Evolutionary conservation across 2,888 invertebrate genomes (phyloP), one percentile per base, ranked within the genome.

Genomic region (Toxonevra muliebris): DNA sequence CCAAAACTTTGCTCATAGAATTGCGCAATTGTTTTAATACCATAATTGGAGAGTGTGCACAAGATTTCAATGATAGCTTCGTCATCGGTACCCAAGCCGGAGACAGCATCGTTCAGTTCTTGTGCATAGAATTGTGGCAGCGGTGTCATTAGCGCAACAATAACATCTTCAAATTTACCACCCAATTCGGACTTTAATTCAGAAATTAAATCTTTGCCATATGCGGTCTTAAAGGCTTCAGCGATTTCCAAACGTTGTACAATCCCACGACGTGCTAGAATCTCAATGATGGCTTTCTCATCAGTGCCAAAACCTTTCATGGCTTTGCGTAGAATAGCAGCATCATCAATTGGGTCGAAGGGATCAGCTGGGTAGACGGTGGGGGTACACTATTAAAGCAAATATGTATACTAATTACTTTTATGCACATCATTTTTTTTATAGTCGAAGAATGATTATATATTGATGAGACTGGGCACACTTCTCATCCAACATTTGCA

Each of bases 291-390:
- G 69, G 95, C 91, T 80, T 93, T 93, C 84, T 97, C 96, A 81
- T 97, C 94, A 43, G 96, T 95, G 66, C 96, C 95, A 78, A 96
- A 91, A 66, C 95, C 96, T 84, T 96, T 96, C 95, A 96, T 95
- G 19, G 96, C 95, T 84, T 94, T 94, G 75, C 93, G 90, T 63
- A 96, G 88, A 69, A 91, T 90, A 74, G 92, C 92, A 3, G 95
- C 95, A 87, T 96, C 95, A 61, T 91, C 91, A 69, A 91, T 90
- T 13, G 95, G 91, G 83, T 95, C 93, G 86, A 95, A 95, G 52
- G 93, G 93, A 75, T 93, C 92, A 71, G 93, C 93, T 53, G 94
- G 93, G 86, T 91, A 93, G 72, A 95, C 94, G 74, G 95, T 95
- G 80, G 94, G 94, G 74, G 93, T 93, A 85, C 94, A 94, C 94